Percentiles rank a stretch among this genome's conserved stretches.
These are phyloP conservation scores for Mactromeris polynyma DNA, from an alignment of 2,888 invertebrate species.

Conservation along the genomic window DNA sequence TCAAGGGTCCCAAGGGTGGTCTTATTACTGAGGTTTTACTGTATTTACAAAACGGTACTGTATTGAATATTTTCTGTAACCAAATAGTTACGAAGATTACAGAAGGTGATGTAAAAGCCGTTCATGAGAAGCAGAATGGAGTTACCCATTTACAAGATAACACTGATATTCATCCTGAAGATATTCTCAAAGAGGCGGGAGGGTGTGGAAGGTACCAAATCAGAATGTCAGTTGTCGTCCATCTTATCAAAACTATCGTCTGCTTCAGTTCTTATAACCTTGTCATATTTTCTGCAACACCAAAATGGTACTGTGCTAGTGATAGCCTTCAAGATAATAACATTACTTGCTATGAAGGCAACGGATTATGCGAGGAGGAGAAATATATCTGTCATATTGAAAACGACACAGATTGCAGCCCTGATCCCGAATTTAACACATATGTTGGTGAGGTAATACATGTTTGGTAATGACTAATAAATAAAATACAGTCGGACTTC, in stretches of 20 bases:
- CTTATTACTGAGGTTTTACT: too few relatives aligned
- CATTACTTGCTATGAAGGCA: neutral
- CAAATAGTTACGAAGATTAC: too few relatives aligned
- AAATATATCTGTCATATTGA: neutral
- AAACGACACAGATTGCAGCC: neutral
- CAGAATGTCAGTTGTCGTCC: conserved; percentile 27
- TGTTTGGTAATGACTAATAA: too few relatives aligned
- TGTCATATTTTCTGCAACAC: conserved; percentile 21
- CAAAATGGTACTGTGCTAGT: conserved; percentile 36
- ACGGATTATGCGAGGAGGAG: neutral
- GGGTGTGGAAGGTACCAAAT: conserved; percentile 54
- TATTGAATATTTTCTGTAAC: too few relatives aligned
- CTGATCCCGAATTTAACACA: neutral
- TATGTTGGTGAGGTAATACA: neutral
- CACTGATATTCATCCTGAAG: conserved; percentile 22
- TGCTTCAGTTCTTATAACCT: conserved; percentile 26
- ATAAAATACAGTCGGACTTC: too few relatives aligned
- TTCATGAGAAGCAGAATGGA: neutral
- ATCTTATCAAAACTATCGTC: conserved; percentile 42
- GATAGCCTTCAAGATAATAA: neutral
- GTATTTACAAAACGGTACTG: too few relatives aligned
- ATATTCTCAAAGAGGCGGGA: conserved; percentile 45
- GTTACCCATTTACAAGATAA: neutral
- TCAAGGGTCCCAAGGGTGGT: too few relatives aligned
- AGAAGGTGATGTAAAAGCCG: neutral